Evolutionary conservation across 2,797 vertebrate genomes (phyloP).

Genomic region (Neopelma chrysocephalum): DNA sequence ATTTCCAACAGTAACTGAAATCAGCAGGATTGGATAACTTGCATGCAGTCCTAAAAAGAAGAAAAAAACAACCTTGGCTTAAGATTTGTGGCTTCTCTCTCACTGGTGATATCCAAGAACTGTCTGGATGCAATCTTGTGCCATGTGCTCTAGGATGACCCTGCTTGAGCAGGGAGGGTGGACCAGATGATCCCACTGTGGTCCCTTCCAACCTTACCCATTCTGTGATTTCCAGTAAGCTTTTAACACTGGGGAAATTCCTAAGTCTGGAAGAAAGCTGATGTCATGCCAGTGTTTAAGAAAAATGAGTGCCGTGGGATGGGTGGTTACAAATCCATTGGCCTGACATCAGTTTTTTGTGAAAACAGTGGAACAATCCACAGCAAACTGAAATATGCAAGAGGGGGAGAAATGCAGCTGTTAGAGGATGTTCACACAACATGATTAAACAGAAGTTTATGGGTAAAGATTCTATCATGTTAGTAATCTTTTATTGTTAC

Average conservation of each 20-base stretch:
- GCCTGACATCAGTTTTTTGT: neutral
- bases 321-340: neutral
- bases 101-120: neutral
- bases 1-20: neutral
- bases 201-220: neutral
- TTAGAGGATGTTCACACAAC: neutral
- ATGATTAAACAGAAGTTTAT: neutral
- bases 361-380: neutral
- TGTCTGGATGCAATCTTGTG: neutral
- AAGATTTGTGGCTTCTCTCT: neutral
- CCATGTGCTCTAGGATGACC: neutral
- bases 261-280: neutral
- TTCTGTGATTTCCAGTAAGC: neutral
- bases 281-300: neutral
- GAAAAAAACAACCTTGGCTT: neutral
- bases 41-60: neutral
- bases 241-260: neutral
- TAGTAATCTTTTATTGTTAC: neutral
- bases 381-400: neutral
- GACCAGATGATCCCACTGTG: neutral
- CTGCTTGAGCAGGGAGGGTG: neutral
- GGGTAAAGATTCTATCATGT: neutral
- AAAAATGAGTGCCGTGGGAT: neutral
- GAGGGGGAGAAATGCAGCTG: neutral
- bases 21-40: neutral